A percentile compares a stretch with the other conserved stretches of the same genome.
Conservation (phyloP, 1,140 invertebrate genomes). For the Gyrodactylus bullatarudis region DNA sequence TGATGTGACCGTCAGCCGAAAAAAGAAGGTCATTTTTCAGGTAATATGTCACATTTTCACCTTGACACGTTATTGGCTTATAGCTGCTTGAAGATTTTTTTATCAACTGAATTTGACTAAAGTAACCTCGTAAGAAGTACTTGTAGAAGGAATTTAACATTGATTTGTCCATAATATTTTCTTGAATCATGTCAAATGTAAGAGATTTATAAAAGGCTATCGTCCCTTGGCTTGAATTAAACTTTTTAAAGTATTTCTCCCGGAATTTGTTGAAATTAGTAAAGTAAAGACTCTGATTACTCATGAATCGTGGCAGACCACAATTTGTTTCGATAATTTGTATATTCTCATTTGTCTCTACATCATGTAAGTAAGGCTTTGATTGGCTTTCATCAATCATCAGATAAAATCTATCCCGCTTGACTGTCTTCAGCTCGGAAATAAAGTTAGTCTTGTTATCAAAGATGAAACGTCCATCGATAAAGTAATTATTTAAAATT, state of each 20-base stretch:
- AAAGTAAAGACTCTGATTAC: not conserved
- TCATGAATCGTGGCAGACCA: not conserved
- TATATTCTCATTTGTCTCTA: not conserved
- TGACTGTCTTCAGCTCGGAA: not conserved
- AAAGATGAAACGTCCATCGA: not conserved
- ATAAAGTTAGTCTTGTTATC: not conserved
- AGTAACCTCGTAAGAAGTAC: not conserved
- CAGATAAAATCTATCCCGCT: not conserved
- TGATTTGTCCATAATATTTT: not conserved
- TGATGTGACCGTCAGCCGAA: not conserved
- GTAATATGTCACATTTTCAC: not conserved
- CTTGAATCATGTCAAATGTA: not conserved
- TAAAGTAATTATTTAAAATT: not conserved
- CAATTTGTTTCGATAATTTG: not conserved
- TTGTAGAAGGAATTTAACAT: not conserved
- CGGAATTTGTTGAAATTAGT: not conserved
- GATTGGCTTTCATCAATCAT: not conserved
- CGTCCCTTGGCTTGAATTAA: not conserved
- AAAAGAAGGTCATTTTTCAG: not conserved
- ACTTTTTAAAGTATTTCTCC: not conserved
- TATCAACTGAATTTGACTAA: not conserved
- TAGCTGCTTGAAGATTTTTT: not conserved
- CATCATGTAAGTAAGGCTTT: not conserved
- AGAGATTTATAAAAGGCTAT: not conserved
- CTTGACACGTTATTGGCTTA: not conserved